Base-by-base conservation (phyloP, 2,113 vertebrate genomes). In the Microcebus tavaratra region DNA sequence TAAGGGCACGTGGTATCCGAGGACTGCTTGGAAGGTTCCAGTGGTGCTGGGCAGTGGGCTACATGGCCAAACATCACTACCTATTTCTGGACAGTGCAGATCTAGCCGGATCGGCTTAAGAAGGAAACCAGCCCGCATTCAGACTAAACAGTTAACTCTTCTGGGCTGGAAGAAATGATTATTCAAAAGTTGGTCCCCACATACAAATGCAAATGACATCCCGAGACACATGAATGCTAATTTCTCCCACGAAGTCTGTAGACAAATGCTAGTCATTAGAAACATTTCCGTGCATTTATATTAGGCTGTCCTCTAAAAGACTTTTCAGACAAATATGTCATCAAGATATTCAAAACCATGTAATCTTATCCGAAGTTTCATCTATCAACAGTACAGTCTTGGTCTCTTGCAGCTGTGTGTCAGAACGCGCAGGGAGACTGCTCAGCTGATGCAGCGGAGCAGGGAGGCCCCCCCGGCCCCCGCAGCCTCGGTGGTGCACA, bases 271-370 rank as follows among this genome's bases (percentile, higher is more conserved):
- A 98, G 98, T 99, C 99, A 99, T 99, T 99, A 99, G 99, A 99
- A 99, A 99, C 99, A 99, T 99, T 99, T 99, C 99, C 99, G 98
- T 97, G 99, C 99, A 99, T 99, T 99, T 99, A 99, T 99, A 99
- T 99, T 99, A 99, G 99, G 98, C 99, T 98, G 98, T 99, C 99
- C 99, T 99, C 99, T 99, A 99, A 99, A 99, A 99, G 99, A 99
- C 99, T 99, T 99, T 99, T 99, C 98, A 99, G 98, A 99, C 99
- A 99, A 99, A 99, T 99, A 99, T 99, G 99, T 99, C 99, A 99
- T 99, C 99, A 99, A 99, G 99, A 99, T 99, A 98, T 98, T 99
- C 99, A 99, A 99, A 99, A 99, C 99, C 99, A 99, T 99, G 99
- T 99, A 99, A 99, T 99, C 99, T 99, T 99, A 99, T 99, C 99